Conservation (phyloP, 2,888 invertebrate genomes). For the Helobdella robusta region DNA sequence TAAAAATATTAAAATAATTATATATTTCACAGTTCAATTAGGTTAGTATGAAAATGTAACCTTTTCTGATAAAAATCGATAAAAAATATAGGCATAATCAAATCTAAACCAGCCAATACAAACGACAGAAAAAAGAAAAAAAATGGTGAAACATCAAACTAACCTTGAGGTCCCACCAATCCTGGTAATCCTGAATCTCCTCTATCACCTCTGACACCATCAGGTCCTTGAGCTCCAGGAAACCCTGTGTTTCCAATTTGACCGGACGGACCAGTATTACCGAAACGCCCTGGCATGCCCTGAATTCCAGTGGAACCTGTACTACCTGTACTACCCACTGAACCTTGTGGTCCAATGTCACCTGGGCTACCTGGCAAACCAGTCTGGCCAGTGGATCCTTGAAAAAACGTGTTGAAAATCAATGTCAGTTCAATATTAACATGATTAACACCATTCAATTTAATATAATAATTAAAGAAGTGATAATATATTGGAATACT, state of each 20-base stretch:
- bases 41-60: not conserved
- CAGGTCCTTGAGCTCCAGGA: slow-evolving; percentile 24
- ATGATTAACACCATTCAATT: not conserved
- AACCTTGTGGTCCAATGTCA: slow-evolving; percentile 11
- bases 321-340: slow-evolving; percentile 14
- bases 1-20: not conserved
- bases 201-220: slow-evolving; percentile 23
- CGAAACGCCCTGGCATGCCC: slow-evolving; percentile 10
- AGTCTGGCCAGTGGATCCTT: slow-evolving; percentile 3
- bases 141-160: too few species aligned
- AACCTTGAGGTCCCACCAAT: too few species aligned
- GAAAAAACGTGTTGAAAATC: not conserved
- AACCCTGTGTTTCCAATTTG: slow-evolving; percentile 24
- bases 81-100: not conserved
- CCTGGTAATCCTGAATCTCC: too few species aligned
- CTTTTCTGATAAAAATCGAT: not conserved
- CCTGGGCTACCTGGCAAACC: slow-evolving; percentile 11
- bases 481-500: too few species aligned
- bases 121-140: too few species aligned
- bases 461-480: too few species aligned
- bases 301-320: slow-evolving; percentile 4
- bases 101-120: too few species aligned
- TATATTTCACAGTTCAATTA: not conserved
- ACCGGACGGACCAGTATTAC: slow-evolving; percentile 19
- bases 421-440: not conserved